A percentile compares a stretch with the other conserved stretches of the same genome.
Conservation (phyloP, 2,113 vertebrate genomes). For the Balaeniceps rex region DNA sequence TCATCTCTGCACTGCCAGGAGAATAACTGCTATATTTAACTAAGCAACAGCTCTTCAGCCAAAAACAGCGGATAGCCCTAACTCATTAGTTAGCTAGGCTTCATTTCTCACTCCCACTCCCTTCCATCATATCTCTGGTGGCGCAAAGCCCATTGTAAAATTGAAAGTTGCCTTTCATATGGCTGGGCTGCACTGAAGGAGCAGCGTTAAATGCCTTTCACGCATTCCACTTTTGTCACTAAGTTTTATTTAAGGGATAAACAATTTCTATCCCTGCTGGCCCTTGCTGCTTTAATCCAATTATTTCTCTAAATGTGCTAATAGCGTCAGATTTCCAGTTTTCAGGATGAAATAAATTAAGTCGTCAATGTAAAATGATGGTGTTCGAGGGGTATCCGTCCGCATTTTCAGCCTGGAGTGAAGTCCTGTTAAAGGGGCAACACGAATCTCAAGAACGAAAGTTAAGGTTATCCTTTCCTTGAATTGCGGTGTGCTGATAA, state of each 20-base stretch:
- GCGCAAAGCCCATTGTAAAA: neutral
- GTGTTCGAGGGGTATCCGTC: neutral
- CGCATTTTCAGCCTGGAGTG: neutral
- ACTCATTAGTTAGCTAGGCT: conserved; percentile 25
- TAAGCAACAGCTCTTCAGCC: neutral
- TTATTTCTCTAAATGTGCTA: conserved; percentile 34
- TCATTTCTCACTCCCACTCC: conserved; percentile 27
- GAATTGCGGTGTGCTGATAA: neutral
- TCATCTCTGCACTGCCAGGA: conserved; percentile 16
- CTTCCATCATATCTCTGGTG: conserved; percentile 4
- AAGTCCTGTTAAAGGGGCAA: neutral
- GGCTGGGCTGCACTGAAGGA: neutral
- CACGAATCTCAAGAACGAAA: neutral
- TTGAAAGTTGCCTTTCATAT: neutral
- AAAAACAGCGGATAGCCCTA: neutral
- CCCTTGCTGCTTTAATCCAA: neutral
- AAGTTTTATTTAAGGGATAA: conserved; percentile 1
- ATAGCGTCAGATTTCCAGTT: conserved; percentile 22
- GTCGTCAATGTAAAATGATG: neutral
- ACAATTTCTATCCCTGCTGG: neutral
- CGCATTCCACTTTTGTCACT: neutral
- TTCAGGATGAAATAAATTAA: neutral
- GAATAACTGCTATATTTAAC: conserved; percentile 33
- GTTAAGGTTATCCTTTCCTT: neutral
- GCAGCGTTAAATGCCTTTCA: neutral